Percentiles rank a stretch among this genome's conserved stretches.
These are phyloP conservation scores for Aurelia sp. DNA, from an alignment of 30 jellyfish, hydroid and myxozoan species.

Conservation along the genomic window DNA sequence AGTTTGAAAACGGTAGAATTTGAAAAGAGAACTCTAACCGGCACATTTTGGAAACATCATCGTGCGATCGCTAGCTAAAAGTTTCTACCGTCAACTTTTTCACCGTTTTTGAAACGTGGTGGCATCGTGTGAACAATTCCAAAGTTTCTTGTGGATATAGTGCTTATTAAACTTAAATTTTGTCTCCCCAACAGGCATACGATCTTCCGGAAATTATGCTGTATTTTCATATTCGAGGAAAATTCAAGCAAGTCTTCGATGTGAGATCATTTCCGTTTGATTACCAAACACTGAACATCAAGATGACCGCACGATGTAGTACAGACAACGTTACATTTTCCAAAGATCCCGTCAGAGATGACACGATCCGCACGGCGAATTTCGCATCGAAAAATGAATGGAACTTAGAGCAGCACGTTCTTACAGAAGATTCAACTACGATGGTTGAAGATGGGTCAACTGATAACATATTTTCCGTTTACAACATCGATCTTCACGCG, in stretches of 20 bases:
- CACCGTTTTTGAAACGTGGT: too few relatives aligned
- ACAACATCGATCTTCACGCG: slow-evolving; percentile 21
- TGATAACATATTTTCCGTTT: slow-evolving; percentile 3
- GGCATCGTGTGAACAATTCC: too few relatives aligned
- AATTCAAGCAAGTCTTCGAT: slow-evolving; percentile 10
- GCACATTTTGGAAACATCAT: too few relatives aligned
- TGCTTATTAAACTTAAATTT: too few relatives aligned
- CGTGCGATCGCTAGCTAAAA: too few relatives aligned
- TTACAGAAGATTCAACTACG: neutral
- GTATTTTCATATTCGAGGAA: slow-evolving; percentile 21
- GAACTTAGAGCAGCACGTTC: neutral
- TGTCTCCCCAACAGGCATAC: neutral
- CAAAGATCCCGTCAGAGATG: slow-evolving; percentile 8
- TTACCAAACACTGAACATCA: slow-evolving; percentile 1
- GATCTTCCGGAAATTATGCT: neutral
- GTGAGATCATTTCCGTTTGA: slow-evolving; percentile 35
- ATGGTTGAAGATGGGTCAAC: slow-evolving; percentile 24
- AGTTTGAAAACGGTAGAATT: too few relatives aligned
- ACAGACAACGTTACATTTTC: neutral
- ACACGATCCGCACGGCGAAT: slow-evolving; percentile 26
- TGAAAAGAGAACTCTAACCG: too few relatives aligned
- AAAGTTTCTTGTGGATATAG: too few relatives aligned
- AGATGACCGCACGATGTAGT: neutral
- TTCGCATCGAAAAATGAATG: slow-evolving; percentile 20
- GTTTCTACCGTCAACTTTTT: too few relatives aligned